Evolutionary conservation across 2,113 vertebrate species (phyloP), one percentile per base, ranked within the genome.

Genomic region (Meles meles): DNA sequence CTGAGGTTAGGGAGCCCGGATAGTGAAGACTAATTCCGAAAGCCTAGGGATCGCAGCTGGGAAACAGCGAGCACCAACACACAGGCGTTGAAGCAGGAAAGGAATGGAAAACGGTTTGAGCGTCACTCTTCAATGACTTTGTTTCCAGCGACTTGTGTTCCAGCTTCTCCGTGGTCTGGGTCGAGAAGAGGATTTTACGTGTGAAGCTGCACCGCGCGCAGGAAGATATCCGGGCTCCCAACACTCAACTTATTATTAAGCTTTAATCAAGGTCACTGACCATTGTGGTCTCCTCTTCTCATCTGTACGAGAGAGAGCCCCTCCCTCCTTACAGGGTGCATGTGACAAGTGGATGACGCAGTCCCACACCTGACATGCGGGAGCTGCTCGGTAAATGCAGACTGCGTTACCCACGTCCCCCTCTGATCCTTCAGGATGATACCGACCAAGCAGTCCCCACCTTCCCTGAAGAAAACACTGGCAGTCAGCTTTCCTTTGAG

Each of bases 401-500:
- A 42, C 25, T 80, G 2, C 12, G 5, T 21, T 39, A 59, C 3
- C 79, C 34, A 77, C 7, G 44, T 27, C 39, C 37, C 93, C 74
- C 59, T 39, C 84, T 34, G 47, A 69, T 72, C 55, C 63, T 71
- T 44, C 85, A 86, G n/a, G 1, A 42, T 67, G 25, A 59, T 18
- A 42, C 1, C 29, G 55, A 42, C 52, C 59, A 83, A 92, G 37
- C 44, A 80, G 18, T 42, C 55, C 34, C 25, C 49, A 79, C 31
- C 55, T 63, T 69, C 42, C 93, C 72, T 29, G 81, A 85, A 63
- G 55, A 90, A 91, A 91, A 96, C 29, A 91, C 65, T 67, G 77
- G 21, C 77, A 59, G 31, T 91, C 25, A 42, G 81, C 65, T 74
- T 61, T 94, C 92, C 63, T 88, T 95, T 55, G 61, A 94, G 84